Evolutionary conservation across 2,113 vertebrate species (phyloP).

Genomic region (Sapajus apella): DNA sequence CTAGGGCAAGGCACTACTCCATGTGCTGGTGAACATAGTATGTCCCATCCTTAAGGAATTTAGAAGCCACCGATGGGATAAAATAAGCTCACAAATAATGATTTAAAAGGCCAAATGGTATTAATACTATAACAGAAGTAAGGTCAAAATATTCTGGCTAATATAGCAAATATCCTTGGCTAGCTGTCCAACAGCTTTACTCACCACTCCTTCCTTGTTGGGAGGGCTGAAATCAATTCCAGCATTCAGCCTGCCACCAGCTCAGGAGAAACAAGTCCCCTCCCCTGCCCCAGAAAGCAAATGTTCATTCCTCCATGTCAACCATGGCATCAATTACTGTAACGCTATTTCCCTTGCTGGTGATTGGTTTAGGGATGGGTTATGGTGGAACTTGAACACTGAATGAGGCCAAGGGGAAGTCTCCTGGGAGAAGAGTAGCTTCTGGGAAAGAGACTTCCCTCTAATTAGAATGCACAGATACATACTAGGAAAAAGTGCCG

Average conservation of each 20-base stretch:
- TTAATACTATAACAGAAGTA: not conserved
- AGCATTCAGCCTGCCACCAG: not conserved
- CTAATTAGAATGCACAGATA: not conserved
- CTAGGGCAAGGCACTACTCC: not conserved
- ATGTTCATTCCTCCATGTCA: not conserved
- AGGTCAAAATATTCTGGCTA: not conserved
- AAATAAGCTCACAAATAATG: not conserved
- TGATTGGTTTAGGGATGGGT: not conserved
- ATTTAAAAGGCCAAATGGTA: not conserved
- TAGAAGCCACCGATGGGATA: not conserved
- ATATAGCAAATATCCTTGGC: not conserved
- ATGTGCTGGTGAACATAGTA: slow-evolving; percentile 19
- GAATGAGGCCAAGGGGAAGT: not conserved
- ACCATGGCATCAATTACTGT: not conserved
- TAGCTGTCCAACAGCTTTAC: not conserved
- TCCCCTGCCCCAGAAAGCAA: not conserved
- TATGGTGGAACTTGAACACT: not conserved
- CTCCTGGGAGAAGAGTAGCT: not conserved
- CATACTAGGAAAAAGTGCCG: not conserved
- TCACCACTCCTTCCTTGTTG: not conserved
- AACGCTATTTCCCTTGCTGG: not conserved
- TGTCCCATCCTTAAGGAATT: not conserved
- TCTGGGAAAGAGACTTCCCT: not conserved
- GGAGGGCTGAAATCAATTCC: not conserved
- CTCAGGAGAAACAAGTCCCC: not conserved